Evolutionary conservation across 2,113 vertebrate genomes (phyloP).

Genomic region (Upupa epops): DNA sequence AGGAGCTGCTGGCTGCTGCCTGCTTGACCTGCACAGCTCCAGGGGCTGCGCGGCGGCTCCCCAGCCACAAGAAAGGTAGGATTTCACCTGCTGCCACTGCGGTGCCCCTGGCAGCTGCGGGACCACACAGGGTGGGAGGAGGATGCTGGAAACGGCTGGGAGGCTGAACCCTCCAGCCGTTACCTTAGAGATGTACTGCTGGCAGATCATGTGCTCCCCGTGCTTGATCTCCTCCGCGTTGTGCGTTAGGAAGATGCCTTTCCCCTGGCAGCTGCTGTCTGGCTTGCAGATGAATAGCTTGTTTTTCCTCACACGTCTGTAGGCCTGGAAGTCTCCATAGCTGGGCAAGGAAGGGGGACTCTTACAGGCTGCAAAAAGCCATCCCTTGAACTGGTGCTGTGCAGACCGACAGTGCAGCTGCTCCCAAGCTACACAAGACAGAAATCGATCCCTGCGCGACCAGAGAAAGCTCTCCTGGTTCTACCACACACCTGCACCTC

Average conservation of each 20-base stretch:
- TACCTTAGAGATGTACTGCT: constrained; percentile 82
- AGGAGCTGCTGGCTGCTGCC: not conserved
- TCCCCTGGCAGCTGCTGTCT: constrained; percentile 77
- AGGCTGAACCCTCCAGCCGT: not conserved
- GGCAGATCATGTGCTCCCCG: constrained; percentile 78
- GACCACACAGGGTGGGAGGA: not conserved
- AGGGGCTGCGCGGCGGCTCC: not conserved
- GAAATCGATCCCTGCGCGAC: fast-evolving
- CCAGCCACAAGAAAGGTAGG: not conserved
- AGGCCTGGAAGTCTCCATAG: constrained; percentile 76
- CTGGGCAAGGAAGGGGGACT: constrained; percentile 29
- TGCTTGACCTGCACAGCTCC: not conserved
- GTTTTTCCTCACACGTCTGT: constrained; percentile 51
- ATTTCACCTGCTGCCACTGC: fast-evolving
- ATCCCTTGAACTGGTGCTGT: not conserved
- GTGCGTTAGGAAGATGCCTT: constrained; percentile 79
- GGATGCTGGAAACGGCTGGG: fast-evolving
- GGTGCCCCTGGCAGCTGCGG: not conserved
- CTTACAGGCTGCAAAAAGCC: not conserved
- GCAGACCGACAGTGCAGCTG: fast-evolving
- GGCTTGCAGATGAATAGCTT: constrained; percentile 80
- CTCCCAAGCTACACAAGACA: not conserved
- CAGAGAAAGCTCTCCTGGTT: not conserved
- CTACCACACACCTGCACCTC: not conserved
- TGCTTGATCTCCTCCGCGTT: constrained; percentile 73